phyloP scores from a whole-genome alignment of 2,113 vertebrate genomes.

The Semnornis frantzii region DNA sequence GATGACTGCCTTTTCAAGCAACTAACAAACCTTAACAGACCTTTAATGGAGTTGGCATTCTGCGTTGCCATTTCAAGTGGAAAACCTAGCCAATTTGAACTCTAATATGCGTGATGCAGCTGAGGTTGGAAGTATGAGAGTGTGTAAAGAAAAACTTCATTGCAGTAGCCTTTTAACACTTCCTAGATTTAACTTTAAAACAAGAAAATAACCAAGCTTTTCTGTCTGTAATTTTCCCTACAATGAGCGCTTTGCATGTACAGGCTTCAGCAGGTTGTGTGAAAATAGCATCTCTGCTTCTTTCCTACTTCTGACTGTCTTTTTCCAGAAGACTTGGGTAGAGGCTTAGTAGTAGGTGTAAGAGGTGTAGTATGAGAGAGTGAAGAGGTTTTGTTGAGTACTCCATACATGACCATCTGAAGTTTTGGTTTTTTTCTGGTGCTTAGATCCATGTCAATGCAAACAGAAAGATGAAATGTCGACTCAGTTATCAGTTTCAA shows the following conservation, averaged over 20 bases:
- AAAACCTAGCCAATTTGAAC: not conserved
- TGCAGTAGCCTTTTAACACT: not conserved
- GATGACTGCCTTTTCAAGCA: not conserved
- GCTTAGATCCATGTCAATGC: not conserved
- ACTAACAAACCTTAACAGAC: not conserved
- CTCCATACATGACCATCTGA: not conserved
- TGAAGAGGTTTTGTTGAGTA: not conserved
- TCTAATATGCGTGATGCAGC: not conserved
- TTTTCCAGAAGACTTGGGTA: not conserved
- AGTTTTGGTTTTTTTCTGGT: not conserved
- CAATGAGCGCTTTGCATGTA: not conserved
- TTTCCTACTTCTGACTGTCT: not conserved
- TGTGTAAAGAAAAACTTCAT: not conserved
- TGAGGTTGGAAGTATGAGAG: not conserved
- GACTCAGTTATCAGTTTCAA: not conserved
- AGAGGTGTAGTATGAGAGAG: not conserved
- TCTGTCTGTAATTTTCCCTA: not conserved
- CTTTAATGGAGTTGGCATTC: constrained; percentile 1
- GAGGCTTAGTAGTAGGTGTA: not conserved
- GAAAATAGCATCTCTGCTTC: not conserved
- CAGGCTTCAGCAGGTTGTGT: not conserved
- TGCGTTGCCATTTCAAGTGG: not conserved
- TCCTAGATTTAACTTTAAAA: not conserved
- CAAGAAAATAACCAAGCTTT: not conserved
- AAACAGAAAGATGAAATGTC: not conserved